phyloP scores from a whole-genome alignment of 2,888 invertebrate genomes.

The Galeopsomyia nigrocyanea region DNA sequence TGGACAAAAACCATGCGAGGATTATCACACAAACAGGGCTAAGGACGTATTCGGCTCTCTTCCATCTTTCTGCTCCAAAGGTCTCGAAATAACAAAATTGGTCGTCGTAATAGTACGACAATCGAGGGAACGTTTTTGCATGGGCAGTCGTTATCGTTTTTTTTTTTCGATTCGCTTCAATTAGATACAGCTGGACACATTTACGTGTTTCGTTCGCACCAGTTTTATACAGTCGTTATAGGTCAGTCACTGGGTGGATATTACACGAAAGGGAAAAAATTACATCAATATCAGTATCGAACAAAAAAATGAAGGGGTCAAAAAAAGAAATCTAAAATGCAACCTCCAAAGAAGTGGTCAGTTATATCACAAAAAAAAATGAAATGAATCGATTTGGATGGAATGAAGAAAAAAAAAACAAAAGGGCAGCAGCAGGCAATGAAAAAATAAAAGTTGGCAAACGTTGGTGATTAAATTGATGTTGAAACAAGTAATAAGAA shows the following conservation, averaged over 20 bases:
- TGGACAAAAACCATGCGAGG: slow-evolving; percentile 62
- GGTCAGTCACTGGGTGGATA: neutral
- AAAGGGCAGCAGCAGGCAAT: neutral
- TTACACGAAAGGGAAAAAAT: slow-evolving; percentile 3
- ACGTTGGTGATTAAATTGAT: neutral
- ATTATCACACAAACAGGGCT: slow-evolving; percentile 53
- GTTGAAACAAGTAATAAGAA: neutral
- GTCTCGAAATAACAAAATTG: slow-evolving; percentile 11
- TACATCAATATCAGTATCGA: neutral
- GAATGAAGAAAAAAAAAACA: neutral
- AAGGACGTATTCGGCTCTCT: neutral
- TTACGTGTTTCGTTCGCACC: neutral
- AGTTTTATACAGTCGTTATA: neutral
- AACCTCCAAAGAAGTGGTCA: too few species aligned
- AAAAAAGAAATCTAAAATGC: neutral
- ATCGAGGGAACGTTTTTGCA: neutral
- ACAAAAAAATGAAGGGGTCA: neutral
- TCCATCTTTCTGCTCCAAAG: slow-evolving; percentile 18
- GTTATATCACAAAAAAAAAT: neutral
- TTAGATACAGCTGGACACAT: too few species aligned
- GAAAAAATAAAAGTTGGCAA: too few species aligned
- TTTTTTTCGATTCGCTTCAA: neutral
- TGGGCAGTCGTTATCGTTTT: neutral
- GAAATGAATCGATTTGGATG: neutral
- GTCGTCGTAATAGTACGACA: too few species aligned